Base-by-base conservation (phyloP, 1,140 invertebrate genomes). In the Drosophila biarmipes region DNA sequence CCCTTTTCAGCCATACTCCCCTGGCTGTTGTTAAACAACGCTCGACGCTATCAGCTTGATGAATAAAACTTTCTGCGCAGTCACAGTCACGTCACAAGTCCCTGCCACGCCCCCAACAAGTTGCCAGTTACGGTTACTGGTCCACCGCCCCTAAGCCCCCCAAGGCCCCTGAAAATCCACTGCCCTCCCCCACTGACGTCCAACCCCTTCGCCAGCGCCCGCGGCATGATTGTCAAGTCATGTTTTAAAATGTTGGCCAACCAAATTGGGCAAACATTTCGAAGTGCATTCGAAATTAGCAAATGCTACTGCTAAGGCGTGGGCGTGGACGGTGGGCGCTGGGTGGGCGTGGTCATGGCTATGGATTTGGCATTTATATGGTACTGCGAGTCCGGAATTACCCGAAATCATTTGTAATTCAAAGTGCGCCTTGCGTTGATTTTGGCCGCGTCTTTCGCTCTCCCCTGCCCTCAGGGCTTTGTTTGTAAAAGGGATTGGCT, bases 181-280 rank as follows among this genome's bases (percentile, higher is more conserved):
- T n/a, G n/a, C n/a, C n/a, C n/a, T n/a, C 38, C 6, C 54, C n/a
- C 37, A 0, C n/a, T 2, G 14, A 4, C 14, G 2, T n/a, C n/a
- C n/a, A 7, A 31, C 40, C 21, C 34, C 8, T 7, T 15, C 5
- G 24, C 27, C 34, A 40, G 37, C 24, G 46, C 58, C 58, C 80
- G 59, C 56, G 80, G 82, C 82, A 75, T 87, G 82, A 75, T 86
- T 86, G 74, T 87, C 82, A 86, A 86, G 78, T 87, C 82, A 87
- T 81, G 82, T 86, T 86, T 86, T 74, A 82, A 87, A 86, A 87
- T 82, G 78, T 87, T 86, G 74, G 74, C 82, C 82, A 87, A 86
- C 78, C 82, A 86, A 86, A 87, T 86, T 86, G 82, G 82, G 75
- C 82, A 86, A 86, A 86, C 82, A 86, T 86, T 87, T 87, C 76